Base-by-base conservation (phyloP, 2,888 invertebrate genomes). In the Pseudococcus viburni region DNA sequence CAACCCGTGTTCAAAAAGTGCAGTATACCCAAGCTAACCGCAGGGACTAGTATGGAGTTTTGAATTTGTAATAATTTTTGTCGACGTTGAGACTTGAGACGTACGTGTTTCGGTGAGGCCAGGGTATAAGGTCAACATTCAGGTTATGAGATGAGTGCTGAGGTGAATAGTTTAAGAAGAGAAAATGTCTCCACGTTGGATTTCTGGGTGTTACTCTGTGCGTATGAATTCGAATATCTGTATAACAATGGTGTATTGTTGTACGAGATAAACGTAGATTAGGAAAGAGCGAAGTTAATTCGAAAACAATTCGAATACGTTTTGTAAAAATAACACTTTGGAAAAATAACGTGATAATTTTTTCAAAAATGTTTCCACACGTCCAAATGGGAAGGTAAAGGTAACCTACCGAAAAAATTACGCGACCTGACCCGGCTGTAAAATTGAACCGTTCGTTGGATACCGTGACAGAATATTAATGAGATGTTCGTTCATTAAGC, bases 201-300 rank as follows among this genome's bases (percentile, higher is more conserved):
- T 6, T 73, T 12, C 26, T 73, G 68, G 68, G 68, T 73, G 68
- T 73, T 73, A 33, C 59, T 59, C 19, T 5, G 19, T 17, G 15
- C 55, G 17, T 33, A 33, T 33, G 12, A 0, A 73, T 73, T 33
- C 68, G 68, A 73, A 73, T 73, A 26, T 33, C 68, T 33, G 26
- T 39, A 80, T 80, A 80, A 80, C 80, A 80, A 80, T 80, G n/a
- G 80, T 3, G 80, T n/a, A 80, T 80, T 80, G 80, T 33, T 80
- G 42, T 80, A 1, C 0, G 39, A 80, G 80, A 80, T 80, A 80
- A 80, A 46, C 42, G 80, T 80, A 80, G 80, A 80, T 80, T 80
- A 80, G 42, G 42, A 80, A 80, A 42, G 42, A 46, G 80, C 80
- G 42, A 46, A 39, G 80, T 80, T 80, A 80, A 80, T 80, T 42